These are phyloP conservation scores for Ibidorhyncha struthersii DNA, from an alignment of 2,113 vertebrate genomes.

Conservation along the genomic window DNA sequence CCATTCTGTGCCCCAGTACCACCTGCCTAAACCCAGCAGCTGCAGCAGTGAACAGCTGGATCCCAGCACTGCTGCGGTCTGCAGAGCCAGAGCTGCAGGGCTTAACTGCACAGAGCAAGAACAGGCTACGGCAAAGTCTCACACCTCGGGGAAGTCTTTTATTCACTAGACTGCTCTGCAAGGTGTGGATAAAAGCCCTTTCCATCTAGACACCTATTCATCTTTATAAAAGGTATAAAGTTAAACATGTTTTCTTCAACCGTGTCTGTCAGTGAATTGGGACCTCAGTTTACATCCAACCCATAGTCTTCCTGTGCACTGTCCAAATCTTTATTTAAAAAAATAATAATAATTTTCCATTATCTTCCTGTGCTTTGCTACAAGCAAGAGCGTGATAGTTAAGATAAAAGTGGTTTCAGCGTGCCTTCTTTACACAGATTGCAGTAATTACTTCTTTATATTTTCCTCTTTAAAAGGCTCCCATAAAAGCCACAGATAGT, in stretches of 20 bases:
- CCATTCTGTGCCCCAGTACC: no score
- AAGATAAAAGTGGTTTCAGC: not conserved
- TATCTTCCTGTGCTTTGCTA: not conserved
- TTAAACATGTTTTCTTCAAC: not conserved
- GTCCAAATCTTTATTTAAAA: not conserved
- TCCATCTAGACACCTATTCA: no score
- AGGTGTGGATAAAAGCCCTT: not conserved
- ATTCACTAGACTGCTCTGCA: not conserved
- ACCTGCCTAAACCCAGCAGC: no score
- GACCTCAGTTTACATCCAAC: not conserved
- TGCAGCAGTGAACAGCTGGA: no score
- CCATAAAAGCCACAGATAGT: not conserved
- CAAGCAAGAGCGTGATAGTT: not conserved
- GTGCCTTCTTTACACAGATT: not conserved
- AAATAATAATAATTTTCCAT: not conserved
- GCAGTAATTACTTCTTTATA: not conserved
- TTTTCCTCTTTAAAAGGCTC: not conserved
- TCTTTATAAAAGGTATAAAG: not conserved
- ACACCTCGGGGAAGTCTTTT: not conserved
- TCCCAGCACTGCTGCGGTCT: no score
- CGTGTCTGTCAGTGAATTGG: not conserved
- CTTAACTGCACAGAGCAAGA: no score
- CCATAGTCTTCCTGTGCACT: not conserved
- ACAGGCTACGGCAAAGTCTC: no score
- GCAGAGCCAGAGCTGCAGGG: no score